These are phyloP conservation scores for Phenganax stokvisi DNA, from an alignment of 92 coral and sea anemone genomes.

Conservation along the genomic window DNA sequence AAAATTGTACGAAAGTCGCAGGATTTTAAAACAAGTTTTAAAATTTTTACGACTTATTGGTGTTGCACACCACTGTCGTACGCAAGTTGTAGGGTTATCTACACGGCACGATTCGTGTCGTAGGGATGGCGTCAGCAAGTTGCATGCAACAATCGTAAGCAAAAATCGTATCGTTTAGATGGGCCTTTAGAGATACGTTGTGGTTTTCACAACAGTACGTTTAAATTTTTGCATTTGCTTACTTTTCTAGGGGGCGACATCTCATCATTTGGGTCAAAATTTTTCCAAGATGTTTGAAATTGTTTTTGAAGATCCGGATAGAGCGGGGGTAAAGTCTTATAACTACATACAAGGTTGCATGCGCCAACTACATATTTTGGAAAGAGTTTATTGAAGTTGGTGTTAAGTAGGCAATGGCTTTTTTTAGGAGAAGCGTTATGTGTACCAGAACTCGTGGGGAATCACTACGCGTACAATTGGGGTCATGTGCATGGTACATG, in stretches of 20 bases:
- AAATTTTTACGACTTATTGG: too few species aligned
- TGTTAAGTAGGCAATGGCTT: too few species aligned
- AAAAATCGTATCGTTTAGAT: too few species aligned
- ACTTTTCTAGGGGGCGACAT: slow-evolving; percentile 74
- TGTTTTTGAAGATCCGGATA: slow-evolving; percentile 91
- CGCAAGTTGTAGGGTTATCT: too few species aligned
- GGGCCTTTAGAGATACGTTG: not conserved
- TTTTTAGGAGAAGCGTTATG: slow-evolving; percentile 69
- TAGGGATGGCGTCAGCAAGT: too few species aligned
- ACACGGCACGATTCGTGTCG: too few species aligned
- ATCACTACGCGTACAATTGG: slow-evolving; percentile 92
- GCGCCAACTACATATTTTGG: too few species aligned
- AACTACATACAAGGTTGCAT: not conserved
- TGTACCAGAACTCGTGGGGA: slow-evolving; percentile 96
- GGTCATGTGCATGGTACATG: slow-evolving; percentile 94
- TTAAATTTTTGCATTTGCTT: not conserved
- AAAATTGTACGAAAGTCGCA: too few species aligned
- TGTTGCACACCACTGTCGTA: too few species aligned
- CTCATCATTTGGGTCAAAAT: slow-evolving; percentile 93
- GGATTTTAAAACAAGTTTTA: too few species aligned
- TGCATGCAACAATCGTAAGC: too few species aligned
- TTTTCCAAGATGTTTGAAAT: slow-evolving; percentile 98
- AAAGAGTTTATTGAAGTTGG: too few species aligned
- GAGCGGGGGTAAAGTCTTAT: slow-evolving; percentile 47
- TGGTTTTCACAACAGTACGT: not conserved